Percentiles rank a stretch among this genome's conserved stretches.
Conservation (phyloP, 2,888 invertebrate species). For the Siphonodentalium dalli region DNA sequence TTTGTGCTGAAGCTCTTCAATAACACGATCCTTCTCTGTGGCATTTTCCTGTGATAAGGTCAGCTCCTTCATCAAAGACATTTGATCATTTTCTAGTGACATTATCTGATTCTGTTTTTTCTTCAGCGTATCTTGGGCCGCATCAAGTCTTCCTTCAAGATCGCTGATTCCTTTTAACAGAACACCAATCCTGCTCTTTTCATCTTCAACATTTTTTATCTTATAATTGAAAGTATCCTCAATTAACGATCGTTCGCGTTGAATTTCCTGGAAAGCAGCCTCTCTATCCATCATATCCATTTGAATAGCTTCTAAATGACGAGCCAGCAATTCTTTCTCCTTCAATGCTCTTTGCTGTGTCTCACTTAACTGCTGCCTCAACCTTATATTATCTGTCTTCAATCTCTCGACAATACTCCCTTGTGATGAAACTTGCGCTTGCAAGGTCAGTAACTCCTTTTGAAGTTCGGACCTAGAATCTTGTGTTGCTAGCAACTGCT, state of each 20-base stretch:
- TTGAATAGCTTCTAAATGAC: conserved; percentile 66
- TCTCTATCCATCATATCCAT: conserved; percentile 68
- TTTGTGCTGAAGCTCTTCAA: conserved; percentile 58
- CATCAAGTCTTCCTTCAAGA: conserved; percentile 61
- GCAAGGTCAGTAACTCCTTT: conserved; percentile 60
- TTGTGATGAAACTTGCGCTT: conserved; percentile 54
- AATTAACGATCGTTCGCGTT: conserved; percentile 59
- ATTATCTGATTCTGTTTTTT: conserved; percentile 57
- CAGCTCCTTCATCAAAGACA: conserved; percentile 61
- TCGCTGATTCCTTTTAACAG: conserved; percentile 57
- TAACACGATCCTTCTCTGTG: conserved; percentile 59
- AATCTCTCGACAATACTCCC: conserved; percentile 62
- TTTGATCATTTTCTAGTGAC: conserved; percentile 62
- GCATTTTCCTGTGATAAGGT: conserved; percentile 63
- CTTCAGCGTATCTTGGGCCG: conserved; percentile 56
- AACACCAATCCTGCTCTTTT: conserved; percentile 49
- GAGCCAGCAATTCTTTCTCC: conserved; percentile 66
- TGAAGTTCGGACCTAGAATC: conserved; percentile 62
- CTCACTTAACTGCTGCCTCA: conserved; percentile 60
- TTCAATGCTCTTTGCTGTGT: conserved; percentile 64
- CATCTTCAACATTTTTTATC: conserved; percentile 62
- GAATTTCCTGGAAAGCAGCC: conserved; percentile 64
- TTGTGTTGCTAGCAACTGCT: conserved; percentile 65
- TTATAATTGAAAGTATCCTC: conserved; percentile 59
- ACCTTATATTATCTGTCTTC: conserved; percentile 60